Percentiles rank a stretch among this genome's conserved stretches.
These are phyloP conservation scores for Volucella bombylans DNA, from an alignment of 2,888 invertebrate genomes.

Conservation along the genomic window DNA sequence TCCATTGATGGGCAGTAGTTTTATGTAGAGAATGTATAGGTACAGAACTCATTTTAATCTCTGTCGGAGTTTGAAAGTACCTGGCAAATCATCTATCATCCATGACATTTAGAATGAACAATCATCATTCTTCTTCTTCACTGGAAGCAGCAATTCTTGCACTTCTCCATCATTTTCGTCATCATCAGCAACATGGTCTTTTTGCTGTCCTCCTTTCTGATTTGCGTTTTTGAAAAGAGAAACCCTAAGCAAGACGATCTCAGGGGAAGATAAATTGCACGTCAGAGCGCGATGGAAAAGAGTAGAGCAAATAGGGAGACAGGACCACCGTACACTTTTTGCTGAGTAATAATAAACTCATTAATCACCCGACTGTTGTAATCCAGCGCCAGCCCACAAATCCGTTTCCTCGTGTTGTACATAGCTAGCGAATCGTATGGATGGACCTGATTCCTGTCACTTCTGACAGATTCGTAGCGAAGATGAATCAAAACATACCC, in stretches of 20 bases:
- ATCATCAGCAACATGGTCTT: constrained; percentile 68
- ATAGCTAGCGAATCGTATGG: constrained; percentile 51
- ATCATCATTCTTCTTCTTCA: constrained; percentile 67
- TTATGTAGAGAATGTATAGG: background rate
- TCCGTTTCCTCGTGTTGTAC: constrained; percentile 39
- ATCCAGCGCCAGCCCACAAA: constrained; percentile 66
- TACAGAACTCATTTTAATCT: constrained; percentile 62
- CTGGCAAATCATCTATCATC: constrained; percentile 72
- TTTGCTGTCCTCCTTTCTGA: constrained; percentile 67
- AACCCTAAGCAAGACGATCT: constrained; percentile 41
- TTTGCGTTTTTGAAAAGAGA: constrained; percentile 67
- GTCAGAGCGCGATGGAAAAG: constrained; percentile 66
- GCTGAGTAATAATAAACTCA: constrained; percentile 73
- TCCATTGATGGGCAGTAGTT: constrained; percentile 11
- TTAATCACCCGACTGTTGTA: constrained; percentile 73
- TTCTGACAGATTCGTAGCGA: constrained; percentile 73
- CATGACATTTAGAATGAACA: constrained; percentile 68
- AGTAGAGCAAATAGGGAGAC: constrained; percentile 58
- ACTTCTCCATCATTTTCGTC: constrained; percentile 62
- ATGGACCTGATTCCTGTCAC: constrained; percentile 74
- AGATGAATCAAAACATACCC: constrained; percentile 71
- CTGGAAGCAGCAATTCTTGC: constrained; percentile 25
- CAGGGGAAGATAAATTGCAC: constrained; percentile 69
- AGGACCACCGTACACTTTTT: constrained; percentile 64
- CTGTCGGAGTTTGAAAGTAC: constrained; percentile 43